A percentile compares a stretch with the other conserved stretches of the same genome.
Conservation (phyloP, 1,140 invertebrate genomes). For the Brachionus asplanchnoidis region DNA sequence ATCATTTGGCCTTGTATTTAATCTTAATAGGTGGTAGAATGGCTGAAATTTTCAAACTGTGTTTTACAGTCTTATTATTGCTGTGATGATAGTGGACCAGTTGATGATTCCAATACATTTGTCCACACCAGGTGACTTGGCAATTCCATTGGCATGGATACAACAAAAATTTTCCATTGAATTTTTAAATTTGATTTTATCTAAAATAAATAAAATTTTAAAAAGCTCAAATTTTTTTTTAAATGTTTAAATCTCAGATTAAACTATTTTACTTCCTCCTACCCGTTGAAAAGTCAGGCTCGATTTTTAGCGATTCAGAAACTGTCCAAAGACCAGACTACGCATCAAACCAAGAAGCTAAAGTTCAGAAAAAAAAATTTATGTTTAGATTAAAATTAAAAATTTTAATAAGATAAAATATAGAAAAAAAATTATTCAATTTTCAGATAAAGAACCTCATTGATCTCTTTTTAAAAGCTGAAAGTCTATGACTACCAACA, state of each 20-base stretch:
- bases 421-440: neutral
- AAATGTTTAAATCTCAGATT: neutral
- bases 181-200: neutral
- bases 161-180: neutral
- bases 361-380: neutral
- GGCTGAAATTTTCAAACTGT: neutral
- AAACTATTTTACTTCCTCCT: neutral
- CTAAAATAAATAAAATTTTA: neutral
- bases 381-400: neutral
- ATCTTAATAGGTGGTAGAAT: neutral
- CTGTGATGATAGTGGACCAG: neutral
- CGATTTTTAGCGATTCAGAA: neutral
- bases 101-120: neutral
- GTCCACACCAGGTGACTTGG: neutral
- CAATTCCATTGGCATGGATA: neutral
- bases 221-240: neutral
- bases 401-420: too few species aligned
- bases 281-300: neutral
- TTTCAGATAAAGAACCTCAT: neutral
- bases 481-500: neutral
- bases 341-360: neutral
- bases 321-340: too few species aligned
- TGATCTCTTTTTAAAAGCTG: neutral
- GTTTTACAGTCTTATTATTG: neutral
- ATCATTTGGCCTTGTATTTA: neutral